Base-by-base conservation (phyloP, 2,113 vertebrate species). In the Tachuris rubrigastra region DNA sequence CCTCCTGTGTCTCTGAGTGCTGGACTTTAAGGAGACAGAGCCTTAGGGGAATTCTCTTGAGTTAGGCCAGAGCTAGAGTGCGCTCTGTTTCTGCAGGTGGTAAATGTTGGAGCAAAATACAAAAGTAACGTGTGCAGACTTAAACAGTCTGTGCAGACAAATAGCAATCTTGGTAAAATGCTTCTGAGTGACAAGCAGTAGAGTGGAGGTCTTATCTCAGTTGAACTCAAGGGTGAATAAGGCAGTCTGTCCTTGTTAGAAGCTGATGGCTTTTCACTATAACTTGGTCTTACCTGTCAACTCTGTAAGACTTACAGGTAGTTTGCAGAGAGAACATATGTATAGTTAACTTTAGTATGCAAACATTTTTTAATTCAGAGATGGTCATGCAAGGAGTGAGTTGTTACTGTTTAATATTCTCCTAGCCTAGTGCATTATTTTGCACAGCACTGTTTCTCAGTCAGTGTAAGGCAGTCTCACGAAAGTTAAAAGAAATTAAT, bases 401-500 rank as follows among this genome's bases (percentile, higher is more conserved):
- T 66, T 88, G 63, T 59, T 75, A 15, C 52, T 66, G 24, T 88
- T 94, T 81, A 44, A 60, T 95, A 87, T 93, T 90, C 75, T 90
- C 46, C 33, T 80, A 56, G 21, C 27, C 27, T 52, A 31, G 53
- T 89, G 93, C 72, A 30, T 84, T 91, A 12, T 52, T 41, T 35
- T 63, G 55, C 42, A 37, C 68, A 80, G 5, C 46, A 42, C 66
- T 58, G 46, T 90, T 95, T 82, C 42, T 27, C 1, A 1, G 39
- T 27, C 1, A 1, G 39, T 63, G 78, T 68, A 76, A 83, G 62
- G 19, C 46, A 77, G 75, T 65, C 63, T 92, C 39, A 33, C 0
- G 0, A 22, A 94, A 96, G 77, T 75, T 72, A 82, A 75, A 86
- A 89, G 49, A 90, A 88, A 95, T 94, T 89, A 86, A 91, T 96